phyloP scores from a whole-genome alignment of 2,888 invertebrate genomes.

The Crocallis elinguaria region DNA sequence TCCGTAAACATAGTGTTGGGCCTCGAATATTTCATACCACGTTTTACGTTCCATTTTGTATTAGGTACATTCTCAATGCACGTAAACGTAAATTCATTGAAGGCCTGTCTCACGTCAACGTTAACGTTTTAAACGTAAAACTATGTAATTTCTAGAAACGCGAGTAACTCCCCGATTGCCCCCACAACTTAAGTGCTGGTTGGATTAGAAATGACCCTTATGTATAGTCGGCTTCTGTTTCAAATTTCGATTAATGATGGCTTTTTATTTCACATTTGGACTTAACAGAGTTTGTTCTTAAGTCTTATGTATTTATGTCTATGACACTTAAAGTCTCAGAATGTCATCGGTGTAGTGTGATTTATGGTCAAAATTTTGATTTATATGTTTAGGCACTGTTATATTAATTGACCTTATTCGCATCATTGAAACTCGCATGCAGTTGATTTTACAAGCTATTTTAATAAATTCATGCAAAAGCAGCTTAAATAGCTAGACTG shows the following conservation, averaged over 20 bases:
- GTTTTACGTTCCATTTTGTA: conserved; percentile 5
- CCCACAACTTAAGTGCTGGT: conserved; percentile 79
- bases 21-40: not conserved
- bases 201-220: conserved; percentile 72
- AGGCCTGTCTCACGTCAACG: conserved; percentile 48
- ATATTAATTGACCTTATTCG: no score
- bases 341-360: no score
- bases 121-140: conserved; percentile 56
- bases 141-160: conserved; percentile 73
- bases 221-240: conserved; percentile 56
- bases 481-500: no score
- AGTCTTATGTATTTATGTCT: no score
- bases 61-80: conserved; percentile 27
- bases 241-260: conserved; percentile 38
- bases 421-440: no score
- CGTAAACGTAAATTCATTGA: conserved; percentile 41
- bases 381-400: no score
- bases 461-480: no score
- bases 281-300: no score
- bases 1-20: conserved; percentile 23
- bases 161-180: conserved; percentile 74
- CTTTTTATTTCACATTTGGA: no score
- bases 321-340: no score
- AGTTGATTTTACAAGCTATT: no score
- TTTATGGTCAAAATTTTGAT: no score